Evolutionary conservation across 2,888 invertebrate species (phyloP).

Genomic region (Biston stratarius): DNA sequence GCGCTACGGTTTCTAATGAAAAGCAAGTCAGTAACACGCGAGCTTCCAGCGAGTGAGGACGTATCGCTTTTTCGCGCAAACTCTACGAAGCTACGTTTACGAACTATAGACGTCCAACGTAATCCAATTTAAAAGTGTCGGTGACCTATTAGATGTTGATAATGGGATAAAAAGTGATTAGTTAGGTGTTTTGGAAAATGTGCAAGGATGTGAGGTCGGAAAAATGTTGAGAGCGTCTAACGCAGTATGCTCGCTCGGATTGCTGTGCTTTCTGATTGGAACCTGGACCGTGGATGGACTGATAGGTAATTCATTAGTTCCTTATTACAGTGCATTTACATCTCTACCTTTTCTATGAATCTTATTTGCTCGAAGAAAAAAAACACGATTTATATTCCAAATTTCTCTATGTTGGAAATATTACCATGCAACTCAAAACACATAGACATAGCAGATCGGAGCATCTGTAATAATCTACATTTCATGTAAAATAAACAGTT

Average conservation of each 20-base stretch:
- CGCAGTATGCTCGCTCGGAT: conserved; percentile 73
- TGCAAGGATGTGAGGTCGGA: conserved; percentile 75
- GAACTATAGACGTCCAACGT: conserved; percentile 62
- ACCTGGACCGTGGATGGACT: conserved; percentile 69
- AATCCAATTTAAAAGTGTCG: conserved; percentile 75
- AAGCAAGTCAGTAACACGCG: conserved; percentile 66
- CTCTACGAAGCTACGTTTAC: conserved; percentile 66
- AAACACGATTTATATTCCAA: too few relatives aligned
- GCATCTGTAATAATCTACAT: too few relatives aligned
- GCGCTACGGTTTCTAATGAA: conserved; percentile 38
- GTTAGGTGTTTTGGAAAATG: conserved; percentile 70
- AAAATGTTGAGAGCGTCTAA: conserved; percentile 78
- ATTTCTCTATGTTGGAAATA: too few relatives aligned
- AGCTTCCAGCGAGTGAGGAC: conserved; percentile 51
- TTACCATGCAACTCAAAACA: too few relatives aligned
- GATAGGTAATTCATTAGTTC: conserved; percentile 67
- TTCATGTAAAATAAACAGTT: too few relatives aligned
- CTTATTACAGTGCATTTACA: too few relatives aligned
- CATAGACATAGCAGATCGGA: too few relatives aligned
- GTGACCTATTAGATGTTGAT: conserved; percentile 57
- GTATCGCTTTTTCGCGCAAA: conserved; percentile 49
- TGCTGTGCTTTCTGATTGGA: conserved; percentile 67
- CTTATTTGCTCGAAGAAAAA: too few relatives aligned
- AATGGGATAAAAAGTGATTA: conserved; percentile 65
- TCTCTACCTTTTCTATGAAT: too few relatives aligned